These are phyloP conservation scores for Megatriorchis doriae DNA, from an alignment of 2,113 vertebrate genomes.

Conservation along the genomic window DNA sequence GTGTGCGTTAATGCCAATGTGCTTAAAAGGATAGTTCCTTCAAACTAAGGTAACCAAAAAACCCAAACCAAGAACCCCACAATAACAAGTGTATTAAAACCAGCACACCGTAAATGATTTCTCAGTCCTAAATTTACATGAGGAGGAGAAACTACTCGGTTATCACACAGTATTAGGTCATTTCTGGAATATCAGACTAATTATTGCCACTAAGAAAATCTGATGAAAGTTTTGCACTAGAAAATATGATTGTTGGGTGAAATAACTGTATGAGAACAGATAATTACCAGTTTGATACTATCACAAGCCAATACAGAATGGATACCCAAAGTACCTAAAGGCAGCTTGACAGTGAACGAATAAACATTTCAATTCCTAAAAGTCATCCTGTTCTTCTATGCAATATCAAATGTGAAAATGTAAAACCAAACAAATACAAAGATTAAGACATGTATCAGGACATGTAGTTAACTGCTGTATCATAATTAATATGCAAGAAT, in stretches of 20 bases:
- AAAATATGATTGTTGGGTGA: not conserved
- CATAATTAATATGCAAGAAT: not conserved
- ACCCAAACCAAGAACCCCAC: not conserved
- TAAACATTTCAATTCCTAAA: not conserved
- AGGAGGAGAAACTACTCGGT: not conserved
- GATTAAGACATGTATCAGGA: not conserved
- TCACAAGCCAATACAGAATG: not conserved
- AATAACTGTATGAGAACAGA: not conserved
- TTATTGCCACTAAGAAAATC: not conserved
- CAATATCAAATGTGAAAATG: not conserved
- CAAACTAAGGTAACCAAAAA: not conserved
- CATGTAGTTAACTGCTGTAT: not conserved
- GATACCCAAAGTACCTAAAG: not conserved
- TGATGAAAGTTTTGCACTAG: not conserved
- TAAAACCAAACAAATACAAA: not conserved
- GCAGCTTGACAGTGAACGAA: not conserved
- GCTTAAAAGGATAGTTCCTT: not conserved
- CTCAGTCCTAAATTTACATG: not conserved
- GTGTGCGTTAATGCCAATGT: not conserved
- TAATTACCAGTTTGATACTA: not conserved
- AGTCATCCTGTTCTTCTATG: not conserved
- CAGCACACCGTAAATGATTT: not conserved
- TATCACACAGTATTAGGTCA: not conserved
- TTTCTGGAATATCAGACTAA: not conserved
- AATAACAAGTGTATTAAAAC: not conserved